phyloP scores from a whole-genome alignment of 2,888 invertebrate species.

The Troides helena region DNA sequence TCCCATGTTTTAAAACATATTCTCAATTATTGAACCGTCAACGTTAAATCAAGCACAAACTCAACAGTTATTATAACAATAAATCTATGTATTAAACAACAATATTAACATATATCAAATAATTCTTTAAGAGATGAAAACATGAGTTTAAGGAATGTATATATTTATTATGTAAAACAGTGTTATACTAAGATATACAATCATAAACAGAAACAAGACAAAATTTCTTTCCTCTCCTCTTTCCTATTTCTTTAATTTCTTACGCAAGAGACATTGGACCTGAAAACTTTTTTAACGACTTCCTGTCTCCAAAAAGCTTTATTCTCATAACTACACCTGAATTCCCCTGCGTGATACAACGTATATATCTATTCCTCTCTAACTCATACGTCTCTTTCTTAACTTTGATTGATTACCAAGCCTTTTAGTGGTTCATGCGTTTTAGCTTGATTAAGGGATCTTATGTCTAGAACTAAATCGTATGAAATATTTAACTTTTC shows the following conservation, averaged over 20 bases:
- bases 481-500: neutral
- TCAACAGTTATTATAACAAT: too few species aligned
- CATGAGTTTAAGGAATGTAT: too few species aligned
- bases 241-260: neutral
- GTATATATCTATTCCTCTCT: conserved; percentile 16
- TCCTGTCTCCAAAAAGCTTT: conserved; percentile 12
- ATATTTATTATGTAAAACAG: too few species aligned
- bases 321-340: conserved; percentile 9
- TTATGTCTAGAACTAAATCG: neutral
- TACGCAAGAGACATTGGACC: neutral
- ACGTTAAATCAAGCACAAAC: too few species aligned
- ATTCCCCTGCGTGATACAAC: neutral
- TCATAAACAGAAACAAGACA: neutral
- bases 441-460: conserved; percentile 27
- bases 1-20: too few species aligned
- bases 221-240: neutral
- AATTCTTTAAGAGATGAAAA: too few species aligned
- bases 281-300: neutral
- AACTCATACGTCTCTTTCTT: conserved; percentile 18
- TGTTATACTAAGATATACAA: too few species aligned
- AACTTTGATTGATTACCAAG: conserved; percentile 19
- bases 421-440: conserved; percentile 18
- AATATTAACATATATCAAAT: too few species aligned
- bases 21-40: too few species aligned
- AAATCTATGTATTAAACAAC: too few species aligned